These are phyloP conservation scores for Lithobius niger DNA, from an alignment of 1,140 invertebrate genomes.

Conservation along the genomic window DNA sequence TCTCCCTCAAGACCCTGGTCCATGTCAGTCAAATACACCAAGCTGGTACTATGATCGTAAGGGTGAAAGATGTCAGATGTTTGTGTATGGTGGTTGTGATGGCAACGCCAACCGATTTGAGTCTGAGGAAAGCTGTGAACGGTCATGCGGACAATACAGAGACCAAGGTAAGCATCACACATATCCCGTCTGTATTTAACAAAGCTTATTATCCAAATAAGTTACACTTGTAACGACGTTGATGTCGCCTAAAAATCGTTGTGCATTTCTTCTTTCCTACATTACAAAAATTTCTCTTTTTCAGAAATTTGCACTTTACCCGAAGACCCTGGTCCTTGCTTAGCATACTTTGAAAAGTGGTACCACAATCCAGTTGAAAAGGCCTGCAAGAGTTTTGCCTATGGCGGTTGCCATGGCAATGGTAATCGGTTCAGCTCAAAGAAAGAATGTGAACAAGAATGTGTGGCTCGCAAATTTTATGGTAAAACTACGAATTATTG, in stretches of 20 bases:
- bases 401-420: constrained; percentile 73
- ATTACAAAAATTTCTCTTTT: constrained; percentile 5
- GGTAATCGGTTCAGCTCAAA: constrained; percentile 61
- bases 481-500: too few species aligned
- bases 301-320: constrained; percentile 44
- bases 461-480: not conserved
- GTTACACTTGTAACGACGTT: not conserved
- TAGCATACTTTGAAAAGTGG: constrained; percentile 44
- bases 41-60: constrained; percentile 60
- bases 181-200: not conserved
- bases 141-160: constrained; percentile 56
- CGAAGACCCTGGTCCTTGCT: constrained; percentile 52
- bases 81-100: constrained; percentile 64
- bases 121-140: constrained; percentile 63
- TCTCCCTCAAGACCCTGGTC: constrained; percentile 46
- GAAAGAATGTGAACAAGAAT: constrained; percentile 42
- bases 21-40: constrained; percentile 47
- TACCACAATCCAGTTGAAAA: constrained; percentile 44
- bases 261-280: not conserved
- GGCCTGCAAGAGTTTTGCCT: constrained; percentile 54
- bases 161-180: constrained; percentile 44
- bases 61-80: constrained; percentile 45
- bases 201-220: not conserved
- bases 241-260: not conserved
- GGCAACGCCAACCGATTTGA: constrained; percentile 72